Evolutionary conservation across 2,113 vertebrate species (phyloP), one percentile per base, ranked within the genome.

Genomic region (Plecturocebus donacophilus): DNA sequence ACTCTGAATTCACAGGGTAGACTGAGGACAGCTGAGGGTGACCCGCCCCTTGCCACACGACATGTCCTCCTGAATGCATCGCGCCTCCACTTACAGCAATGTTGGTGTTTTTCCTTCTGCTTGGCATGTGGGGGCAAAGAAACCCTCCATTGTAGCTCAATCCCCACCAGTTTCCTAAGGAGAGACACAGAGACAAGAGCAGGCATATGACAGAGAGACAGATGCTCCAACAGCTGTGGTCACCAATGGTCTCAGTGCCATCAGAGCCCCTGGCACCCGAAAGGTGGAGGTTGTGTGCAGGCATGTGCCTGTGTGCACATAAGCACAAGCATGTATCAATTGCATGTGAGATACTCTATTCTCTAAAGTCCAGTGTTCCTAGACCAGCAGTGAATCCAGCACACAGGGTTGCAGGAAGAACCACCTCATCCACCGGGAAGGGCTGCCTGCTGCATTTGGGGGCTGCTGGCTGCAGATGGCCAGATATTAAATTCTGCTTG

Each of bases 391-490:
- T 0, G 20, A 42, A 13, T 17, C 17, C 21, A 21, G 32, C 21
- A 7, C 3, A 6, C 27, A 30, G 27, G 25, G 61, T 20, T 87
- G 45, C 54, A 3, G 2, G 83, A 77, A 77, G 73, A 68, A n/a
- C 30, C 56, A 40, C 32, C n/a, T 56, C 27, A 12, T 92, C 73
- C 0, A 2, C 42, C 0, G 1, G 83, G 56, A 82, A 40, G 68
- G 75, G 84, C 68, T 25, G 83, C 61, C 54, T 40, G 90, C 38
- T 2, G 6, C 38, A 3, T 45, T 52, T 12, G 75, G 89, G 93
- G 80, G 75, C 94, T 83, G 73, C 90, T 20, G 82, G 68, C 90
- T 80, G n/a, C 97, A 97, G 96, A 97, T 93, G 95, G 94, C 54
- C 91, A 40, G 66, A 95, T 97, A 96, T 93, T 95, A 95, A 97